phyloP scores from a whole-genome alignment of 2,797 vertebrate species.

The Sylvilagus floridanus region DNA sequence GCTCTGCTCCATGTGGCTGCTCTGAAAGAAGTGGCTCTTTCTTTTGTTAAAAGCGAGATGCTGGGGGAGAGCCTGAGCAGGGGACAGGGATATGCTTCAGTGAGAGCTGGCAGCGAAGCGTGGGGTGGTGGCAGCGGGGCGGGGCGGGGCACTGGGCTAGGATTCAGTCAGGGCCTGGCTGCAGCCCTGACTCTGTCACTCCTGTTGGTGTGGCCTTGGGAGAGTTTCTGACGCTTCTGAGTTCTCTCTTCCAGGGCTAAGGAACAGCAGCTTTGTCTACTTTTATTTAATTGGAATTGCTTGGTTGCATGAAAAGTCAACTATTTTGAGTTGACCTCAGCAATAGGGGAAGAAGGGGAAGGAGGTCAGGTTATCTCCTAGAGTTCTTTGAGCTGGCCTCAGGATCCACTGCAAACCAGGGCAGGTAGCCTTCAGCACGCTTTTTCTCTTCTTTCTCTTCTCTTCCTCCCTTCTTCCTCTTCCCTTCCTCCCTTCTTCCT shows the following conservation, averaged over 20 bases:
- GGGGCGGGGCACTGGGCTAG: fast-evolving
- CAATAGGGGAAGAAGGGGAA: neutral
- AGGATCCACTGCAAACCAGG: neutral
- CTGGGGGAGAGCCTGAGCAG: neutral
- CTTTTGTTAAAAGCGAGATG: constrained; percentile 62
- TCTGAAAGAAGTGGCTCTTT: constrained; percentile 27
- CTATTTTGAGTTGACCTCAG: neutral
- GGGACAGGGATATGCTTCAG: neutral
- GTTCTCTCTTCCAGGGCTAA: neutral
- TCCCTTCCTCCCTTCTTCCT: neutral
- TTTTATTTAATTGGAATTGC: neutral
- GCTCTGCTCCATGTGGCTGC: constrained; percentile 61
- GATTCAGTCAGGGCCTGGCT: neutral
- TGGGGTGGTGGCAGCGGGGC: fast-evolving
- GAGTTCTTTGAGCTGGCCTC: neutral
- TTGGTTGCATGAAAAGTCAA: constrained; percentile 29
- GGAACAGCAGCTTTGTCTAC: neutral
- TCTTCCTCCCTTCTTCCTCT: neutral
- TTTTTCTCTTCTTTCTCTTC: neutral
- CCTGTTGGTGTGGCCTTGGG: neutral
- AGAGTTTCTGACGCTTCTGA: neutral
- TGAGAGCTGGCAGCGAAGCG: neutral
- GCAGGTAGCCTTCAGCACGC: neutral
- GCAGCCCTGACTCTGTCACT: neutral
- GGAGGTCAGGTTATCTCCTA: neutral